These are phyloP conservation scores for Hoplostethus mediterraneus DNA, from an alignment of 2,797 vertebrate species.

Conservation along the genomic window DNA sequence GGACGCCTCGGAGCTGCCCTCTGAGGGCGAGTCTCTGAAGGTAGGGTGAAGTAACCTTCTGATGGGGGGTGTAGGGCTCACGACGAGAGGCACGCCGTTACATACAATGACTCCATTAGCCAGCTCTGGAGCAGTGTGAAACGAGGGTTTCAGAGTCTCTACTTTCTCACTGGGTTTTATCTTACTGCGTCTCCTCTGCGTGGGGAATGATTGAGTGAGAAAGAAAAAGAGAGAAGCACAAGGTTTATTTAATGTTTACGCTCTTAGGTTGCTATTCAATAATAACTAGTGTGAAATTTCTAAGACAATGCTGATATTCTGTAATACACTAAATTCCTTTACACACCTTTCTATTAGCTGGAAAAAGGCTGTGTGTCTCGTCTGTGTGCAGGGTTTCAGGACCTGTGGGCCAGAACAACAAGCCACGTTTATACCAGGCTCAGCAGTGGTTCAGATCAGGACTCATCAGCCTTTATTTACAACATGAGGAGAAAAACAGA, in stretches of 20 bases:
- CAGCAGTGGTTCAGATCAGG: background rate
- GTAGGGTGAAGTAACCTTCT: constrained; percentile 57
- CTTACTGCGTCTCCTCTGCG: constrained; percentile 74
- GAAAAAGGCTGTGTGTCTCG: constrained; percentile 89
- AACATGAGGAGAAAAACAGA: too few relatives aligned
- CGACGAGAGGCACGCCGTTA: constrained; percentile 35
- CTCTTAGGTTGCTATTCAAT: background rate
- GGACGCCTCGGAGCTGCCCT: constrained; percentile 93
- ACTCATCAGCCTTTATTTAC: too few relatives aligned
- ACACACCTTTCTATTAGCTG: constrained; percentile 91
- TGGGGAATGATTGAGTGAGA: background rate
- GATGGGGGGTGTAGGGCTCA: constrained; percentile 29
- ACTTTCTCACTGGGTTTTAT: constrained; percentile 63
- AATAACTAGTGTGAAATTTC: background rate
- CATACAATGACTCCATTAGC: constrained; percentile 58
- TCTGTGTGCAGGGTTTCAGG: constrained; percentile 88
- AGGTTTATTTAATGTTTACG: background rate
- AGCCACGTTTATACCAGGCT: background rate
- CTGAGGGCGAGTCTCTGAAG: constrained; percentile 84
- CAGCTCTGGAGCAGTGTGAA: constrained; percentile 50
- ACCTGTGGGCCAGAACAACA: constrained; percentile 62
- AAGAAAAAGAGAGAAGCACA: background rate
- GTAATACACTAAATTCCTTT: constrained; percentile 9
- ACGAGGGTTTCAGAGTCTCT: constrained; percentile 71
- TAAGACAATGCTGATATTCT: background rate